Evolutionary conservation across 2,888 invertebrate genomes (phyloP), one percentile per base, ranked within the genome.

Genomic region (Salticus scenicus): DNA sequence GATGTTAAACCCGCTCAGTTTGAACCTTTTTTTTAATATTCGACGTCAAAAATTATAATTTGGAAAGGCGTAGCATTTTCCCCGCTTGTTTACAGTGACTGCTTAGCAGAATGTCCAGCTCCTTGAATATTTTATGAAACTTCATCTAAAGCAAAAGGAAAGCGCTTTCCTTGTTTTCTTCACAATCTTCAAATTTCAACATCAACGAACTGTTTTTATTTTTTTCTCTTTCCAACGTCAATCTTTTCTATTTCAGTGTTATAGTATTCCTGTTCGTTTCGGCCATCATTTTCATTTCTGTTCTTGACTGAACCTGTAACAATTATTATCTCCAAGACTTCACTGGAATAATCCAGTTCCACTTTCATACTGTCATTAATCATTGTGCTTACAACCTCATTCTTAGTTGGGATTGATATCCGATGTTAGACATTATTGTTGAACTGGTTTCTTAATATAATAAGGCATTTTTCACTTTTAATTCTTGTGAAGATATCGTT

Each of bases 211-310:
- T n/a, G 10, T 70, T 66, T 75, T n/a, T n/a, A n/a, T n/a, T n/a
- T n/a, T 20, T 57, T 57, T 66, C 24, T 63, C 27, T n/a, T n/a
- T n/a, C 27, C 66, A 47, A 30, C 41, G 4, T 75, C 75, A 31
- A n/a, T 70, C n/a, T 75, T 75, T 64, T 75, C 64, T 64, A 28
- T 75, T 75, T 64, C 8, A 41, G 57, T 14, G 66, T 75, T n/a
- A 41, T 64, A 37, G 17, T 70, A n/a, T 70, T 70, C 47, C 66
- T 17, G 12, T 67, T 51, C 75, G 66, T 1, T 75, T 66, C 24
- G 12, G 31, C 37, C 20, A 31, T 28, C 14, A 41, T 66, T 75
- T 24, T 41, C 24, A 70, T 70, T 70, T 70, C 70, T 33, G n/a
- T 70, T 70, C 33, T 28, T 28, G 8, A 70, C n/a, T n/a, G n/a